These are phyloP conservation scores for Otolemur crassicaudatus DNA, from an alignment of 2,797 vertebrate genomes.

Conservation along the genomic window DNA sequence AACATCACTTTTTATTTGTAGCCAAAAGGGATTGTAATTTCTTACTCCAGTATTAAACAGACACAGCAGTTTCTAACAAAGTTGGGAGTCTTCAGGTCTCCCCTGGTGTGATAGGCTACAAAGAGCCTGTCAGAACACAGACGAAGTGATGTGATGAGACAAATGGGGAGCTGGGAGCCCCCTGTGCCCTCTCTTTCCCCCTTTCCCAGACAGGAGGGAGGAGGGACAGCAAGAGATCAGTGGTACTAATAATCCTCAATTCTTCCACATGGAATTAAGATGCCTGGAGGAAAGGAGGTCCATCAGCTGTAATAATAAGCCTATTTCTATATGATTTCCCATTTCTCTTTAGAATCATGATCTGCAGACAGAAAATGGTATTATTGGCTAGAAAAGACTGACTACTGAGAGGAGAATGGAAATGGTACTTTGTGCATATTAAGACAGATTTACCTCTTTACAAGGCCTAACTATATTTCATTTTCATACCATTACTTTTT, in stretches of 20 bases:
- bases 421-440: neutral
- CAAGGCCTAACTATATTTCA: neutral
- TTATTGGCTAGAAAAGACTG: neutral
- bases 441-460: neutral
- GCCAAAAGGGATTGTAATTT: neutral
- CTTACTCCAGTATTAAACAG: neutral
- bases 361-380: neutral
- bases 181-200: fast-evolving
- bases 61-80: neutral
- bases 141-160: neutral
- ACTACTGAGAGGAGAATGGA: neutral
- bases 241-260: neutral
- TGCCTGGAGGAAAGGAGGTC: neutral
- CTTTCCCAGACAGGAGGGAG: neutral
- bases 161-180: neutral
- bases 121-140: neutral
- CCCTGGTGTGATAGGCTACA: neutral
- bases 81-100: neutral
- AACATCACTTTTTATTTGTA: neutral
- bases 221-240: neutral
- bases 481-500: neutral
- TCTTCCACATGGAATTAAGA: neutral
- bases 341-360: neutral
- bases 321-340: neutral
- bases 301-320: neutral